These are phyloP conservation scores for Junonia oenone DNA, from an alignment of 2,888 invertebrate genomes.

Conservation along the genomic window DNA sequence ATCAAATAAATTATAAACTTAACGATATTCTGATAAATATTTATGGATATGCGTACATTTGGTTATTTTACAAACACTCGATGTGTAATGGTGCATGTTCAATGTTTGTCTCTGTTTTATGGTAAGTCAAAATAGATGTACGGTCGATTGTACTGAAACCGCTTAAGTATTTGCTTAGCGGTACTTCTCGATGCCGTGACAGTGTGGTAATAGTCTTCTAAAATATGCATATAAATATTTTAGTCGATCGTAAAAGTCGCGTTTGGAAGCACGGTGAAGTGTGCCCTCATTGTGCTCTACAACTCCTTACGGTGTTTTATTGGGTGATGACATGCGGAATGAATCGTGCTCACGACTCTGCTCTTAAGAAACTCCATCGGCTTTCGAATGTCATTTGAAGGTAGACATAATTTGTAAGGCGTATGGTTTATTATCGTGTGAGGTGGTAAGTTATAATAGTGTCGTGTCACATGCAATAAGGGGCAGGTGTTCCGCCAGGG, in stretches of 20 bases:
- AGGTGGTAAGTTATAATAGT: conserved; percentile 42
- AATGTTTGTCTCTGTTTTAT: conserved; percentile 57
- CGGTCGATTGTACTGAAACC: conserved; percentile 51
- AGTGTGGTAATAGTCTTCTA: conserved; percentile 51
- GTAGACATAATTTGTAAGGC: conserved; percentile 42
- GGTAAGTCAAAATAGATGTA: conserved; percentile 51
- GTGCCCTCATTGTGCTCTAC: conserved; percentile 34
- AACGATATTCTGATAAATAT: conserved; percentile 68
- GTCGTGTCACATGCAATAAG: conserved; percentile 43
- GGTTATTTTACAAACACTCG: conserved; percentile 72
- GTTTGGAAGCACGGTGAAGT: conserved; percentile 41
- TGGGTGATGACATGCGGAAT: conserved; percentile 56
- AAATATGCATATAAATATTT: conserved; percentile 64
- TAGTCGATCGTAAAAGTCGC: conserved; percentile 46
- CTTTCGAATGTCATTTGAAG: conserved; percentile 31
- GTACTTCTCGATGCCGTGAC: conserved; percentile 44
- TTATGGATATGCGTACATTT: conserved; percentile 54
- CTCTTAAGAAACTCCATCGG: conserved; percentile 34
- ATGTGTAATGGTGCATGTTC: conserved; percentile 66
- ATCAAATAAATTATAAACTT: conserved; percentile 67
- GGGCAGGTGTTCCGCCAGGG: conserved; percentile 54
- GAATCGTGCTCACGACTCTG: conserved; percentile 39
- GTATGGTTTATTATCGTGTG: conserved; percentile 42
- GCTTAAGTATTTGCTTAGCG: conserved; percentile 59
- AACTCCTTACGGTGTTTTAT: conserved; percentile 41